Base-by-base conservation (phyloP, 2,113 vertebrate species). In the Pitta sordida region DNA sequence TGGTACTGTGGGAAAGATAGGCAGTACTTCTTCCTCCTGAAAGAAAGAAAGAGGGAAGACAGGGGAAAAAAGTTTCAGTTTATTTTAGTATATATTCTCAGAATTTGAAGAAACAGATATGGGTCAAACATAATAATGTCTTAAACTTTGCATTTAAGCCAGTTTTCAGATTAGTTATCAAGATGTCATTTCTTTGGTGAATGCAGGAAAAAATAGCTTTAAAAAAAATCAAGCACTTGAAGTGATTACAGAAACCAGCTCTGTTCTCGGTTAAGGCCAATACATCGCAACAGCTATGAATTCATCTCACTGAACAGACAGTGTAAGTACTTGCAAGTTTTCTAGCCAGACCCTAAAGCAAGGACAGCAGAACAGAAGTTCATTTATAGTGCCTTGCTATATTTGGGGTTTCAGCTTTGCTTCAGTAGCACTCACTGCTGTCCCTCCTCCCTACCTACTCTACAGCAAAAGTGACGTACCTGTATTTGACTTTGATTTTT, bases 1-100 rank as follows among this genome's bases (percentile, higher is more conserved):
- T 91, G 7, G 98, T 93, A 89, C 91, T 98, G 69, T 98, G 98
- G 46, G 98, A 98, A 51, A 98, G 90, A 88, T 98, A 98, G 71
- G 98, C 97, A 83, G 93, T 98, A 93, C 97, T 99, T 97, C 98
- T 98, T 96, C 98, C 98, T 84, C 99, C 99, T 99, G 95, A 56
- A 73, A 69, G 83, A 93, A 87, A 58, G 49, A 59, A 59, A 90
- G 48, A 58, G 4, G 26, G n/a, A 78, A 92, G 15, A 77, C 4
- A 64, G 21, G 13, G 10, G 70, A 55, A 58, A 0, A 59, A 67
- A 86, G 26, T 71, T 82, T 46, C 21, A 23, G 10, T 52, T 67
- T 46, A 29, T 11, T 58, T 87, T 65, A 53, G 84, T 65, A 53
- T 17, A 27, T 29, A 62, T 24, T 32, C 44, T 82, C 62, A 80